Evolutionary conservation across 2,888 invertebrate genomes (phyloP).

Genomic region (Fabriciana adippe): DNA sequence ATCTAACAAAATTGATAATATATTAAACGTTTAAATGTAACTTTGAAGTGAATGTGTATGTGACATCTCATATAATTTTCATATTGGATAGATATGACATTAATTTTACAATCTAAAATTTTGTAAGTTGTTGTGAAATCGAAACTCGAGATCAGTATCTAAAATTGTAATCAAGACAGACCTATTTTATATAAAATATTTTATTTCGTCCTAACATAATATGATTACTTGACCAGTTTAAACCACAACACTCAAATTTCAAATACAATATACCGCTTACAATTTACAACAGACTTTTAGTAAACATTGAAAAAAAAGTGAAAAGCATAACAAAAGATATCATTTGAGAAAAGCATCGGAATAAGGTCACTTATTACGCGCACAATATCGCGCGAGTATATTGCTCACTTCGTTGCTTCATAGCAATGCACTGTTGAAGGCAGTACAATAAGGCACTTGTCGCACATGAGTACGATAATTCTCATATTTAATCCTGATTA

Average conservation of each 20-base stretch:
- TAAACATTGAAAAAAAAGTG: slow-evolving; percentile 25
- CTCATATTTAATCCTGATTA: slow-evolving; percentile 29
- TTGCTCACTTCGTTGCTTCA: slow-evolving; percentile 54
- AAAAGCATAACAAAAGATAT: slow-evolving; percentile 44
- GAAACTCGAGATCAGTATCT: background rate
- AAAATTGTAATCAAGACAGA: slow-evolving; percentile 1
- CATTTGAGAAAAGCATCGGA: slow-evolving; percentile 58
- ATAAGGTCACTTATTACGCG: slow-evolving; percentile 60
- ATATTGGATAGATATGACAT: no score
- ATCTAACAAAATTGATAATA: slow-evolving; percentile 1
- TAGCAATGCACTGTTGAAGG: slow-evolving; percentile 46
- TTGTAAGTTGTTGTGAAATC: no score
- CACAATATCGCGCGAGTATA: slow-evolving; percentile 55
- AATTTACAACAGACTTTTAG: background rate
- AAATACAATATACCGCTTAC: background rate
- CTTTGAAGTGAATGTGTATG: background rate
- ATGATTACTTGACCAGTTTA: background rate
- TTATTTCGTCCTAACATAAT: background rate
- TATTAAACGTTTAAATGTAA: background rate
- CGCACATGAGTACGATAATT: slow-evolving; percentile 37
- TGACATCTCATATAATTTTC: no score
- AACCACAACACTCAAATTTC: background rate
- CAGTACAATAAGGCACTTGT: slow-evolving; percentile 41
- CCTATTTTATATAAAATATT: background rate
- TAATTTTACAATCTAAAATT: no score